Evolutionary conservation across 37 sponge, comb jelly and placozoan species (phyloP), one percentile per base, ranked within the genome.

Genomic region (Diacarnus erythraeanus): DNA sequence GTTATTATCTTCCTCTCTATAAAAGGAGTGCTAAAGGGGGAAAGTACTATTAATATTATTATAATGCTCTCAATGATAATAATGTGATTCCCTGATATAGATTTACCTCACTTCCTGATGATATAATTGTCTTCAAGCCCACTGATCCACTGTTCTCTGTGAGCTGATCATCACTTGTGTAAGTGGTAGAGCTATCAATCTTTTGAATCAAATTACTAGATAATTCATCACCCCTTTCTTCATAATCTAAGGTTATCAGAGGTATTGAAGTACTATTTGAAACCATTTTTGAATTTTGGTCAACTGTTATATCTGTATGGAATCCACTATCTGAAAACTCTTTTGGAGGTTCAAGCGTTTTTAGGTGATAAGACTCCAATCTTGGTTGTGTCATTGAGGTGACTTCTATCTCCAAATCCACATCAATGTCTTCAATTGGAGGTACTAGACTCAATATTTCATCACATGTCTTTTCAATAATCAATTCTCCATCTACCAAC

Each of bases 251-350:
- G 61, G 27, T 6, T 17, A 5, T 25, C 4, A 25, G 61, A n/a
- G 27, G 22, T 25, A 26, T 25, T 60, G 61, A 3, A 21, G 27
- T 25, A 20, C 6, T 60, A 21, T 25, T 60, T 17, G 23, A 25
- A 17, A 60, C 26, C 4, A 17, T 3, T 60, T 60, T 20, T 5
- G 26, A 25, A 25, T 60, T 60, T 25, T 60, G 61, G 21, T 60
- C 61, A 27, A 38, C 37, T 68, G 37, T 20, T 68, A 68, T 76
- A 38, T 59, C 41, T 6, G 38, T 61, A 1, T 26, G 39, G 20
- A 76, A 76, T 0, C 80, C 69, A 68, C 70, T 69, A 43, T 38
- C 58, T 37, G 80, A 70, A 30, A 79, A 79, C 30, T 79, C 80
- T 38, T 69, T 43, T 10, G 80, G 71, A 35, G 80, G 80, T 15